These are phyloP conservation scores for Semotilus atromaculatus DNA, from an alignment of 2,797 vertebrate genomes.

Conservation along the genomic window DNA sequence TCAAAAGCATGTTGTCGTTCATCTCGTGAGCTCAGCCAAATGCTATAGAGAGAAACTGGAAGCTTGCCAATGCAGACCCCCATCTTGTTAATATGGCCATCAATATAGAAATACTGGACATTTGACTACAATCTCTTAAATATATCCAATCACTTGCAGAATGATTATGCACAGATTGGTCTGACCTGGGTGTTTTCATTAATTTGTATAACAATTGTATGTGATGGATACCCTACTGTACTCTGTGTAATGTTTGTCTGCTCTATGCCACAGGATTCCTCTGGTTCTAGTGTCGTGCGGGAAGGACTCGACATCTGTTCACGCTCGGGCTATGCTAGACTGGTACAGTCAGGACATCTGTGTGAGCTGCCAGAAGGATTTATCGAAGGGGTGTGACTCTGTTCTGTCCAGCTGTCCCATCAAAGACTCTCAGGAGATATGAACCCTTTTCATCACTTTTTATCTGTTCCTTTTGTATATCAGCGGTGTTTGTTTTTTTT, in stretches of 20 bases:
- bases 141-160: neutral
- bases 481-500: neutral
- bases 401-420: conserved; percentile 14
- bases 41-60: too few relatives aligned
- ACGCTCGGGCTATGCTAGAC: conserved; percentile 61
- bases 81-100: neutral
- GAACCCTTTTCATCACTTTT: conserved; percentile 8
- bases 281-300: conserved; percentile 56
- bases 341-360: conserved; percentile 67
- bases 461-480: neutral
- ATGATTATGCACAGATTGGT: neutral
- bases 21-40: too few relatives aligned
- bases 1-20: too few relatives aligned
- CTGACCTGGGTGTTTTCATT: neutral
- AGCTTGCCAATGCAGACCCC: too few relatives aligned
- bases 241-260: neutral
- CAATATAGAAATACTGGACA: neutral
- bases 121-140: neutral
- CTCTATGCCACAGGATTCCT: conserved; percentile 58
- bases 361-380: conserved; percentile 53
- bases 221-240: neutral
- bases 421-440: conserved; percentile 57
- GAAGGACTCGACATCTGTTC: conserved; percentile 3
- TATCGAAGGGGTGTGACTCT: conserved; percentile 57
- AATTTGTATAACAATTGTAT: neutral